Percentiles rank a stretch among this genome's conserved stretches.
Evolutionary conservation across 2,113 vertebrate genomes (phyloP).

Genomic region (Dicaeum eximium): DNA sequence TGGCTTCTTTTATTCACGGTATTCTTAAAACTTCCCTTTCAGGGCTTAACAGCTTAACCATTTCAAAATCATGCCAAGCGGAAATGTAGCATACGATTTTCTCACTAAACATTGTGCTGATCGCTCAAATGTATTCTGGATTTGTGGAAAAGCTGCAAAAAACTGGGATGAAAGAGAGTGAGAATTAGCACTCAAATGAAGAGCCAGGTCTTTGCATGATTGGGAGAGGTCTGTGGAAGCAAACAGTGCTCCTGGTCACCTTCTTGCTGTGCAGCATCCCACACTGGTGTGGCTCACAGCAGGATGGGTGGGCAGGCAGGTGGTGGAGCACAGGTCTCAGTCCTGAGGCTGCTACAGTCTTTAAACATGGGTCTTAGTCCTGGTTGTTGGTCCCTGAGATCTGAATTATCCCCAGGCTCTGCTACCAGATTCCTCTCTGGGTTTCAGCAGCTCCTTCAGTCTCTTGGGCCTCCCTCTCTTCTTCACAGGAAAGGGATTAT

Average conservation of each 20-base stretch:
- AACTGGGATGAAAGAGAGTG: background rate
- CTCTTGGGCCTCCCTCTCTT: background rate
- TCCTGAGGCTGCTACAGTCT: background rate
- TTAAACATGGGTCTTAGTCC: background rate
- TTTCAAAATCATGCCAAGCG: conserved; percentile 57
- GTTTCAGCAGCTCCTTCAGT: background rate
- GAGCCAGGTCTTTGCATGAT: conserved; percentile 10
- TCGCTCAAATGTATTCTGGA: conserved; percentile 25
- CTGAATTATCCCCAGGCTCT: background rate
- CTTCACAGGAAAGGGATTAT: background rate
- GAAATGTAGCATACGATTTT: conserved; percentile 47
- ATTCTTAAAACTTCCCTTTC: conserved; percentile 63
- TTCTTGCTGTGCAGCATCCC: background rate
- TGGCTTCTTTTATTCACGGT: conserved; percentile 9
- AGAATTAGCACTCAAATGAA: conserved; percentile 10
- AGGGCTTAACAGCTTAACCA: conserved; percentile 59
- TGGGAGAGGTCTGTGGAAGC: background rate
- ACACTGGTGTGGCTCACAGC: background rate
- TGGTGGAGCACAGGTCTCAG: background rate
- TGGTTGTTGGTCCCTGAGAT: background rate
- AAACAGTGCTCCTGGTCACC: background rate
- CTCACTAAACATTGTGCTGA: conserved; percentile 56
- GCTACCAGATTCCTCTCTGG: background rate
- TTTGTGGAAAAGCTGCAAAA: conserved; percentile 36
- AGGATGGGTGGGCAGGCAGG: background rate